These are phyloP conservation scores for Diaperis boleti DNA, from an alignment of 2,888 invertebrate species.

Conservation along the genomic window DNA sequence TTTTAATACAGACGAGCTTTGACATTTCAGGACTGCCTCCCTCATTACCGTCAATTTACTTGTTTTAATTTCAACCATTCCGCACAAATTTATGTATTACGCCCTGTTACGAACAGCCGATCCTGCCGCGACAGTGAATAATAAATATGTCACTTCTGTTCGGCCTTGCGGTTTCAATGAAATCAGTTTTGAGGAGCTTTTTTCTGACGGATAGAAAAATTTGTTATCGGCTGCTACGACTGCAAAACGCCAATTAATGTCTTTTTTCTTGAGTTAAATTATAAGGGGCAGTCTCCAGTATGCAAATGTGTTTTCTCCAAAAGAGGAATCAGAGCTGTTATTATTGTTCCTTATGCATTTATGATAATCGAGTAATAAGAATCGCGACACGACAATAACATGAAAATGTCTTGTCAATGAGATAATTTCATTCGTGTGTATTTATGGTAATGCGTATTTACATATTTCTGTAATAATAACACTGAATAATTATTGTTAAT, in stretches of 20 bases:
- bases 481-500: constrained; percentile 26
- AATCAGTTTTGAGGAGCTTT: constrained; percentile 10
- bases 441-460: constrained; percentile 30
- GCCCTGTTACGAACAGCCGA: constrained; percentile 6
- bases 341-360: constrained; percentile 23
- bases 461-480: constrained; percentile 27
- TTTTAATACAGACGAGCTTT: constrained; percentile 25
- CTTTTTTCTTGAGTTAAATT: neutral
- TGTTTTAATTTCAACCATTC: constrained; percentile 33
- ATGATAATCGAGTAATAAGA: constrained; percentile 22
- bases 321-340: neutral
- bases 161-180: neutral
- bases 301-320: constrained; percentile 1
- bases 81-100: constrained; percentile 28
- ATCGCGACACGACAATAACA: constrained; percentile 22
- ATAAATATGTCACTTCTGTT: constrained; percentile 15
- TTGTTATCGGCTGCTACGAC: constrained; percentile 7
- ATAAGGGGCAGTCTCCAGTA: neutral
- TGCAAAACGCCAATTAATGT: constrained; percentile 2
- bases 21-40: constrained; percentile 25
- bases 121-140: neutral
- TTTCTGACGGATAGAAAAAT: constrained; percentile 3
- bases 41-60: constrained; percentile 37
- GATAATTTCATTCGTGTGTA: constrained; percentile 29
- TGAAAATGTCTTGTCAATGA: constrained; percentile 31